Base-by-base conservation (phyloP, 2,797 vertebrate species). In the Hyperoplus immaculatus region DNA sequence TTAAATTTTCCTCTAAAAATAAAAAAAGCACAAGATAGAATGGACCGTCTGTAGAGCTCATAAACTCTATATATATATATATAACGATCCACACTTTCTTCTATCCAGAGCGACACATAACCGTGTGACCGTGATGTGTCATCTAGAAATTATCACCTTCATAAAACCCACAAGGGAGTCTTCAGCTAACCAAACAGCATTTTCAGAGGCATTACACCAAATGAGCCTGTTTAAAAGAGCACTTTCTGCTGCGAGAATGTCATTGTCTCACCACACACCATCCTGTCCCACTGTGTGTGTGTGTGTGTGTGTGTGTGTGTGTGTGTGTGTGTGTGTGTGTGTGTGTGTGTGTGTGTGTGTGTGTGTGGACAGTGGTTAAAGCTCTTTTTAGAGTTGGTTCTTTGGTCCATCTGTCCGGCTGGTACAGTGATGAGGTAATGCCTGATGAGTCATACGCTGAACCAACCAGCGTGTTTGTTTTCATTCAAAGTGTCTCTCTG, bases 321-420 rank as follows among this genome's bases (percentile, higher is more conserved):
- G 12, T 21, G 39, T 15, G 45, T 21, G n/a, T 14, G 49, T 65
- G 72, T 21, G 11, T 57, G 59, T 36, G 53, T 43, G 69, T 54
- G 70, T 18, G 41, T 18, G 47, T 21, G 45, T 36, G 57, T 60
- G 58, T n/a, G 29, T 15, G 51, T 60, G 58, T 62, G 57, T 64
- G 65, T 53, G 69, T 61, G 73, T 67, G 73, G 65, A 72, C 75
- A 50, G 77, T 38, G 80, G 86, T 88, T 78, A 65, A 77, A 73
- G 79, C 70, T 72, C 70, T 83, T 92, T 89, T 83, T 75, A 88
- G 84, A 72, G 74, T 16, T 1, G 18, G 75, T 80, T 77, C 71
- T 55, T 64, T 71, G 49, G 71, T 86, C 89, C 79, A 83, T 89
- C 88, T 80, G 82, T 76, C 80, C 60, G 87, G 88, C 87, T 90